These are phyloP conservation scores for Holothuria glaberrima DNA, from an alignment of 35 echinoderm and acorn worm genomes.

Conservation along the genomic window DNA sequence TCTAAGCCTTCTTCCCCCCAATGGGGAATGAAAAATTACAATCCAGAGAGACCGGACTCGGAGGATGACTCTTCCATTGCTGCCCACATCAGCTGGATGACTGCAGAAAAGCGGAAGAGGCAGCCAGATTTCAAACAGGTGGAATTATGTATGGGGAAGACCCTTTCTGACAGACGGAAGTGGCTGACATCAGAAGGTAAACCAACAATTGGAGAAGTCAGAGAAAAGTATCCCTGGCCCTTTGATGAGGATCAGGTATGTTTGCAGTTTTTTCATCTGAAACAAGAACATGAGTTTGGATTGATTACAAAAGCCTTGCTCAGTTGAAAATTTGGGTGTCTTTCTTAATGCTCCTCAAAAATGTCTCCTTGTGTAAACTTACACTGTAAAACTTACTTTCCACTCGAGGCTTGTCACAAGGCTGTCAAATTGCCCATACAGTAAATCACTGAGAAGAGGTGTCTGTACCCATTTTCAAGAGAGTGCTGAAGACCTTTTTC, in stretches of 20 bases:
- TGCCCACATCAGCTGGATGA: not conserved
- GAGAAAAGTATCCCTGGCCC: conserved; percentile 54
- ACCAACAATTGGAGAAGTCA: conserved; percentile 32
- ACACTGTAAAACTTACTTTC: no score
- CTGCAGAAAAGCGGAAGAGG: conserved; percentile 28
- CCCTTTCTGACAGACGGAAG: conserved; percentile 57
- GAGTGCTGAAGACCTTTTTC: no score
- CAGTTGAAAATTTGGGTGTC: no score
- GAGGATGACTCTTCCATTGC: conserved; percentile 16
- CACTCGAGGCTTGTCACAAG: no score
- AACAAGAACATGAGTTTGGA: no score
- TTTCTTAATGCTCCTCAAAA: no score
- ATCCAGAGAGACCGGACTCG: conserved; percentile 20
- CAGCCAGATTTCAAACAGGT: conserved; percentile 56
- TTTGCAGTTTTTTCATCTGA: no score
- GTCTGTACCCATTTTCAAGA: no score
- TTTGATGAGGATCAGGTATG: conserved; percentile 77
- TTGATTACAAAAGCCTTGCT: no score
- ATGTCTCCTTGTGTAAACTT: no score
- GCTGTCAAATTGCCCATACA: no score
- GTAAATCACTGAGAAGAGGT: no score
- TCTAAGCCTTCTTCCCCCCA: not conserved
- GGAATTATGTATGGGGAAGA: conserved; percentile 11
- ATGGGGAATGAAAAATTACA: conserved; percentile 42
- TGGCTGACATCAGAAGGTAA: conserved; percentile 29